phyloP scores from a whole-genome alignment of 2,797 vertebrate genomes.

The Setipinna tenuifilis region DNA sequence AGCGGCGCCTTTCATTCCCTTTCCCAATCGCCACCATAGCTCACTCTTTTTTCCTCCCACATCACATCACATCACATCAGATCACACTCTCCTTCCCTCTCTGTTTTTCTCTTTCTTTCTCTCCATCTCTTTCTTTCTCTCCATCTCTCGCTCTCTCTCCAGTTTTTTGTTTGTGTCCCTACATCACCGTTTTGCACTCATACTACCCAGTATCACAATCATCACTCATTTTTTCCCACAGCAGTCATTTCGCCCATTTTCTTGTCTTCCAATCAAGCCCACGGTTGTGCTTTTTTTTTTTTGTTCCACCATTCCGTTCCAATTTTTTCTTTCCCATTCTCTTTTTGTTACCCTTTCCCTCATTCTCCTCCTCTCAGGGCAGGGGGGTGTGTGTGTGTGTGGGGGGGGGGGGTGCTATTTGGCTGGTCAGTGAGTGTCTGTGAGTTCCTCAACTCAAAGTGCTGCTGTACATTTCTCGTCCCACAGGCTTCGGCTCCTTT shows the following conservation, averaged over 20 bases:
- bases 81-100: no score
- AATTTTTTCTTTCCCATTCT: not conserved
- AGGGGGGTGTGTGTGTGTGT: no score
- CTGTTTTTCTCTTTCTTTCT: not conserved
- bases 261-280: not conserved
- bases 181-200: not conserved
- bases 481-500: slow-evolving; percentile 65
- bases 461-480: not conserved
- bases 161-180: not conserved
- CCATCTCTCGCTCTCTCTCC: not conserved
- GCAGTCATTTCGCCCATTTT: not conserved
- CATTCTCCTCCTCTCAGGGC: not conserved
- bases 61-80: no score
- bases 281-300: not conserved
- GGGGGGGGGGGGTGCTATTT: not conserved
- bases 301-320: not conserved
- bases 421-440: not conserved
- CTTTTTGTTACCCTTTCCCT: not conserved
- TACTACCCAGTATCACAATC: not conserved
- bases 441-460: not conserved
- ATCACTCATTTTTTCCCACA: not conserved
- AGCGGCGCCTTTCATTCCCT: not conserved
- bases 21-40: not conserved
- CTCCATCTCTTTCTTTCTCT: not conserved
- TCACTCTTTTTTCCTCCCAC: not conserved